Percentiles rank a stretch among this genome's conserved stretches.
phyloP scores from a whole-genome alignment of 2,888 invertebrate species.

The Lordiphosa andalusiaca region DNA sequence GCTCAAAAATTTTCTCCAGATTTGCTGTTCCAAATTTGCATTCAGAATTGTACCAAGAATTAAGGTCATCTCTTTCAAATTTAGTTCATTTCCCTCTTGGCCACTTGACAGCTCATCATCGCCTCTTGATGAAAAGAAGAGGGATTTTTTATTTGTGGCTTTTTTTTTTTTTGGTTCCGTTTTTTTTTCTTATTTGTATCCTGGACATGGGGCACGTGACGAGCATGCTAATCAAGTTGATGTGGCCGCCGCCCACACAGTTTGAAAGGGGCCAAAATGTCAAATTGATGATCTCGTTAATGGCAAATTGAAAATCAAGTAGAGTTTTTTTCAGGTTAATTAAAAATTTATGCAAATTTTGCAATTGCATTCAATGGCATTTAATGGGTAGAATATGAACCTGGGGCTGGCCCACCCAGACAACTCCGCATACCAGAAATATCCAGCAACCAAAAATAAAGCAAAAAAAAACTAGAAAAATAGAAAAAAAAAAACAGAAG shows the following conservation, averaged over 20 bases:
- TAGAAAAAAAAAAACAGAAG: conserved; percentile 4
- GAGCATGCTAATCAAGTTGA: conserved; percentile 46
- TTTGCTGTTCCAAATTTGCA: too few relatives aligned
- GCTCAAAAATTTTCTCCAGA: too few relatives aligned
- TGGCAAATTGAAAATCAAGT: conserved; percentile 54
- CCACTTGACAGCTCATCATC: conserved; percentile 14
- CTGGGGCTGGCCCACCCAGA: too few relatives aligned
- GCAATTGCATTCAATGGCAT: conserved; percentile 3
- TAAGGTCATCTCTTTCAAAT: too few relatives aligned
- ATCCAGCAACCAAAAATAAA: conserved; percentile 26
- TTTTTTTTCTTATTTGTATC: too few relatives aligned
- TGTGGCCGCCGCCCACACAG: too few relatives aligned
- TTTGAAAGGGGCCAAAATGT: conserved; percentile 24
- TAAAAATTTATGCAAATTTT: too few relatives aligned
- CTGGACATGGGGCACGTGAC: conserved; percentile 36
- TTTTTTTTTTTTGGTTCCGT: too few relatives aligned
- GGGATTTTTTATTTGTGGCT: too few relatives aligned
- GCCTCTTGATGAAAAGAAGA: conserved; percentile 2
- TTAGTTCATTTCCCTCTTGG: not conserved
- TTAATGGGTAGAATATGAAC: conserved; percentile 4
- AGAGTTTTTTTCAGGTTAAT: too few relatives aligned
- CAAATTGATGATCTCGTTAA: conserved; percentile 63
- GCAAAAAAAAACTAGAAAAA: conserved; percentile 18
- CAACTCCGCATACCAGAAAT: not conserved
- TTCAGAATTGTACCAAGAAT: too few relatives aligned